These are phyloP conservation scores for Coelopa pilipes DNA, from an alignment of 2,888 invertebrate genomes.

Conservation along the genomic window DNA sequence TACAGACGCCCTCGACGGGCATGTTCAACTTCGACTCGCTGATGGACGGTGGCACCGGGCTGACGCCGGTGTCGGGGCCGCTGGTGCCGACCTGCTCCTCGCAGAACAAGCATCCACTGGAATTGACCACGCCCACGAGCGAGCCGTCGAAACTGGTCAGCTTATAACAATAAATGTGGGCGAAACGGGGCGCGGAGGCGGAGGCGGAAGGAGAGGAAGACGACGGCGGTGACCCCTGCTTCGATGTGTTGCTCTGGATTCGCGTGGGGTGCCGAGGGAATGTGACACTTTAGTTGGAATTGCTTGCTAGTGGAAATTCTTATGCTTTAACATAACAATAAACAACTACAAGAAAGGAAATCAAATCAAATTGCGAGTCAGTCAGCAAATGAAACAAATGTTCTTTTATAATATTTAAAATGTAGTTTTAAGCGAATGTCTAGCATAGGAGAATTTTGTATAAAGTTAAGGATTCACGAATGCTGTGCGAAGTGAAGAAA, in stretches of 20 bases:
- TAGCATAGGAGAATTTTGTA: conserved; percentile 14
- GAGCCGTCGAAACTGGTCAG: conserved; percentile 83
- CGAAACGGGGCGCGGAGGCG: not conserved
- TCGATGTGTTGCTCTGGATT: not conserved
- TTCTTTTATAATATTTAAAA: conserved; percentile 17
- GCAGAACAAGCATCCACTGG: conserved; percentile 77
- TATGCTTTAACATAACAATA: conserved; percentile 16
- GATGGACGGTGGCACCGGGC: conserved; percentile 92
- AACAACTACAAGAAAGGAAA: conserved; percentile 12
- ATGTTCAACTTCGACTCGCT: conserved; percentile 92
- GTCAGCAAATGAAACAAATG: conserved; percentile 21
- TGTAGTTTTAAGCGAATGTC: conserved; percentile 9
- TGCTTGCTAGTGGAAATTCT: conserved; percentile 28
- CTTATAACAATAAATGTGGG: conserved; percentile 72
- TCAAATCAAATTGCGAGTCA: conserved; percentile 12
- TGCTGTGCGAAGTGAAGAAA: not conserved
- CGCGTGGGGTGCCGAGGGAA: not conserved
- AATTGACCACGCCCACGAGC: conserved; percentile 79
- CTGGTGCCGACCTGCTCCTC: conserved; percentile 77
- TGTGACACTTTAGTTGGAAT: conserved; percentile 20
- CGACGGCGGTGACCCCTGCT: not conserved
- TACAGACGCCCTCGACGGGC: conserved; percentile 88
- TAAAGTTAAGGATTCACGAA: not conserved
- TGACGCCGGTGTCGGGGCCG: conserved; percentile 85
- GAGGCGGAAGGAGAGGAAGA: not conserved